Percentiles rank a stretch among this genome's conserved stretches.
phyloP scores from a whole-genome alignment of 2,888 invertebrate species.

The Melinopterus prodromus region DNA sequence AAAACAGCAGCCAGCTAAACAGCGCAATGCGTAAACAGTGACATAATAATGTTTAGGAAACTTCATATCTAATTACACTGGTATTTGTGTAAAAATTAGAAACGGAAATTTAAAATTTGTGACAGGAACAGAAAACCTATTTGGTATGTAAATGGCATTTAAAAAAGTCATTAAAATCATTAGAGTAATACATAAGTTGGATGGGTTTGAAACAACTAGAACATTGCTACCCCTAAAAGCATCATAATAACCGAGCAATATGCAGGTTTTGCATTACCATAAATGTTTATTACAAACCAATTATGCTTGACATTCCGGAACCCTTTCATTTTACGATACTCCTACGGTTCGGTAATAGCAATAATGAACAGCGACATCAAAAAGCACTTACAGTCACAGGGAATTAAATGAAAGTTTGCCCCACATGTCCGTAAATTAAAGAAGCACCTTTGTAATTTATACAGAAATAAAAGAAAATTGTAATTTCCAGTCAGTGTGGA shows the following conservation, averaged over 20 bases:
- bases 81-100: too few species aligned
- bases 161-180: too few species aligned
- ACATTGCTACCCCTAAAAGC: neutral
- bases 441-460: neutral
- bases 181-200: too few species aligned
- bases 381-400: neutral
- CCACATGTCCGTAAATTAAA: neutral
- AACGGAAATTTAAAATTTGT: too few species aligned
- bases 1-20: too few species aligned
- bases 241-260: neutral
- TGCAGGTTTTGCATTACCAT: neutral
- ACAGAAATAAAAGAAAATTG: neutral
- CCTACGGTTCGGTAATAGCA: neutral
- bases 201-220: too few species aligned
- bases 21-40: too few species aligned
- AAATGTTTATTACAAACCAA: neutral
- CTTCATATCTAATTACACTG: too few species aligned
- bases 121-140: too few species aligned
- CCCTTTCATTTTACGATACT: neutral
- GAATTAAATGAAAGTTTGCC: neutral
- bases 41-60: too few species aligned
- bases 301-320: neutral
- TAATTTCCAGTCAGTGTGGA: neutral
- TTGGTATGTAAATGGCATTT: too few species aligned
- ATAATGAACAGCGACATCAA: neutral